phyloP scores from a whole-genome alignment of 92 coral and sea anemone genomes.

The Ricordea florida region DNA sequence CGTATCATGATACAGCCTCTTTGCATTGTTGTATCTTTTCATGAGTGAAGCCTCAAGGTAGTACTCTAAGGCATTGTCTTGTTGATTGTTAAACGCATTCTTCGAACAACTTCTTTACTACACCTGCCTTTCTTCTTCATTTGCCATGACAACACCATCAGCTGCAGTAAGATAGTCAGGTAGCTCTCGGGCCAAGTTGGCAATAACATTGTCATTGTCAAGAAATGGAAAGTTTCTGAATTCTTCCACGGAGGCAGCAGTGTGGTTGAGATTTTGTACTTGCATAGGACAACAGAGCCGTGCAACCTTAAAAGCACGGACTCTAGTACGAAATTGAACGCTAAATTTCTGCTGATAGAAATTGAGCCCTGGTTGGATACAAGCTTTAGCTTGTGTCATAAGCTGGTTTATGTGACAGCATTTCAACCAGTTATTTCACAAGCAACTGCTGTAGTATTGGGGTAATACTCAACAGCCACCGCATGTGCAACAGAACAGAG shows the following conservation, averaged over 20 bases:
- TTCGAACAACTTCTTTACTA: conserved; percentile 44
- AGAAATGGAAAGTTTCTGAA: conserved; percentile 71
- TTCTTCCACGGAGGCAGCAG: conserved; percentile 54
- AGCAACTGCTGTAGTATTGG: conserved; percentile 69
- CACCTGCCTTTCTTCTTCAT: conserved; percentile 50
- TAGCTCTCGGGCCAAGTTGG: conserved; percentile 64
- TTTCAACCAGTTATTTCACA: conserved; percentile 64
- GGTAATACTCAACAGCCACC: conserved; percentile 69
- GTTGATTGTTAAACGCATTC: conserved; percentile 47
- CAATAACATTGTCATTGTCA: conserved; percentile 54
- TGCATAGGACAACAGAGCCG: conserved; percentile 60
- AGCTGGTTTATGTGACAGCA: conserved; percentile 62
- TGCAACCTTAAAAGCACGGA: conserved; percentile 68
- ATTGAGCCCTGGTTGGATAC: conserved; percentile 57
- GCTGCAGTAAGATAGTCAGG: conserved; percentile 64
- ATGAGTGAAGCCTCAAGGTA: conserved; percentile 70
- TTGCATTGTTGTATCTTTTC: conserved; percentile 58
- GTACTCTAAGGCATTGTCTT: conserved; percentile 67
- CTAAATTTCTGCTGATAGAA: conserved; percentile 77
- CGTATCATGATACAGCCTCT: conserved; percentile 32
- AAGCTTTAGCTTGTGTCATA: conserved; percentile 66
- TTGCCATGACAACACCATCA: conserved; percentile 66
- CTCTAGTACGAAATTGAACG: conserved; percentile 61
- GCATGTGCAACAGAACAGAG: conserved; percentile 60
- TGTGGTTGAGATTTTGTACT: conserved; percentile 23